phyloP scores from a whole-genome alignment of 2,888 invertebrate species.

The Dermolepida albohirtum region DNA sequence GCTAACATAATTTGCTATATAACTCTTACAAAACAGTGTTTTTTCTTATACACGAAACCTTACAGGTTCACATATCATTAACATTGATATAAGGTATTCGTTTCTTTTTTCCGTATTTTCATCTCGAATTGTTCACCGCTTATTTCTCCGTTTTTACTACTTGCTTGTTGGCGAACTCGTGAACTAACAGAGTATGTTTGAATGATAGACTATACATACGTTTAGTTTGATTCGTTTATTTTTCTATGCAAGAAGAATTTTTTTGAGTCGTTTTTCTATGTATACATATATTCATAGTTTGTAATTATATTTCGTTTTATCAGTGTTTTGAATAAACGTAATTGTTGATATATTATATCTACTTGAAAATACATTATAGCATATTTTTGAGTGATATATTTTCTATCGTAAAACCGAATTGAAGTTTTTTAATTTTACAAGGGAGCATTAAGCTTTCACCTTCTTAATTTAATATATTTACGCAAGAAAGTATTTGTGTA shows the following conservation, averaged over 20 bases:
- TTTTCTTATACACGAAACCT: constrained; percentile 20
- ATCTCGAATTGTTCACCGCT: constrained; percentile 10
- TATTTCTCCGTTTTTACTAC: constrained; percentile 42
- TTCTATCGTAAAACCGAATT: too few relatives aligned
- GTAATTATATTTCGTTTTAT: too few relatives aligned
- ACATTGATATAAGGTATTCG: constrained; percentile 51
- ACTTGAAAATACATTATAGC: too few relatives aligned
- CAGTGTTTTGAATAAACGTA: too few relatives aligned
- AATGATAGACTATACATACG: background rate
- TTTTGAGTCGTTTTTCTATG: too few relatives aligned
- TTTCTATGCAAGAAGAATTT: background rate
- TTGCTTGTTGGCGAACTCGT: constrained; percentile 14
- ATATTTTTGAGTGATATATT: too few relatives aligned
- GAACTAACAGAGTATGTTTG: constrained; percentile 15
- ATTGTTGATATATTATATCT: too few relatives aligned
- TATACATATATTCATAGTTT: too few relatives aligned
- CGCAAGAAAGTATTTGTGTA: too few relatives aligned
- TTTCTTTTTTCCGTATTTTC: constrained; percentile 33
- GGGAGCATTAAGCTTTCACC: too few relatives aligned
- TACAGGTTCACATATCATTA: constrained; percentile 59
- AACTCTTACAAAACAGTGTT: constrained; percentile 8
- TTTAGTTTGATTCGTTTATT: constrained; percentile 2
- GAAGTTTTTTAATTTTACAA: too few relatives aligned
- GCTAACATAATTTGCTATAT: constrained; percentile 1
- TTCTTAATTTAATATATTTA: too few relatives aligned